These are phyloP conservation scores for Drosophila setifemur DNA, from an alignment of 1,140 invertebrate species.

Conservation along the genomic window DNA sequence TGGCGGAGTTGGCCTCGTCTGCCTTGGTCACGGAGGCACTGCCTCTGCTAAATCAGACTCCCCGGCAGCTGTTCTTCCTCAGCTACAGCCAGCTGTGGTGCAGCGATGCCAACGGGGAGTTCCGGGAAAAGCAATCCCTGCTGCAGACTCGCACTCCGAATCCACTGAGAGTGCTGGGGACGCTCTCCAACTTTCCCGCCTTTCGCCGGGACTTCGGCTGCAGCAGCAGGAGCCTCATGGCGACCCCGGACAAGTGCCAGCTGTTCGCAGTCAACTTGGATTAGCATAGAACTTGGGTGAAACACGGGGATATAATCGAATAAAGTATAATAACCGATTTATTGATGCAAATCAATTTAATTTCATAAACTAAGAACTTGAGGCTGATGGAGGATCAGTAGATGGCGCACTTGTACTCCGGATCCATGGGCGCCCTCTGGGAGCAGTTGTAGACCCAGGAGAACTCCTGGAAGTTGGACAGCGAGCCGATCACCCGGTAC, in stretches of 20 bases:
- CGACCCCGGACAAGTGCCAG: conserved; percentile 84
- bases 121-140: conserved; percentile 66
- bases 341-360: background rate
- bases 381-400: no score
- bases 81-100: conserved; percentile 85
- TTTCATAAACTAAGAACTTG: no score
- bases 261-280: conserved; percentile 37
- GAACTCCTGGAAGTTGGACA: conserved; percentile 95
- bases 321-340: background rate
- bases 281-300: background rate
- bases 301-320: background rate
- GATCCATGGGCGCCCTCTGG: conserved; percentile 60
- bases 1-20: conserved; percentile 14
- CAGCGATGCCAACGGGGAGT: conserved; percentile 50
- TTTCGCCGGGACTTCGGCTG: conserved; percentile 57
- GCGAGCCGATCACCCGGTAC: conserved; percentile 93
- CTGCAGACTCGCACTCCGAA: conserved; percentile 63
- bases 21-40: conserved; percentile 75
- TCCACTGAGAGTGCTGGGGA: conserved; percentile 53
- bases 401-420: conserved; percentile 64
- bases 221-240: conserved; percentile 84
- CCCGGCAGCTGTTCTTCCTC: conserved; percentile 88
- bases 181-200: conserved; percentile 51
- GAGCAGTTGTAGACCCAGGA: conserved; percentile 83
- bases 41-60: conserved; percentile 83